Base-by-base conservation (phyloP, 2,113 vertebrate species). In the Semnopithecus entellus region DNA sequence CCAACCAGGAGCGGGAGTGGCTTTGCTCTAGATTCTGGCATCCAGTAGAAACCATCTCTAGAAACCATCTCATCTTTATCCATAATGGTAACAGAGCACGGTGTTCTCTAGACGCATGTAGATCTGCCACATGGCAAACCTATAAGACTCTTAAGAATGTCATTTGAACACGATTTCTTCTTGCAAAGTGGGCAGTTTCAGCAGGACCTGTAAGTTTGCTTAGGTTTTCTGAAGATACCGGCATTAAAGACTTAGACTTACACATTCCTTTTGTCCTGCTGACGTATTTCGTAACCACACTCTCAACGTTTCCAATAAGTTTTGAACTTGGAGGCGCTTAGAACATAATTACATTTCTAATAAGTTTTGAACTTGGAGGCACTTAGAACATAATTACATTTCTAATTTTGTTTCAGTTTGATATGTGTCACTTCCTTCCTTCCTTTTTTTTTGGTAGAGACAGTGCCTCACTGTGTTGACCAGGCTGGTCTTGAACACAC, bases 181-280 rank as follows among this genome's bases (percentile, higher is more conserved):
- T 57, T 66, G 40, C 5, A 45, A 2, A 55, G 27, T 14, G 22
- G 88, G 35, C 61, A 4, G 45, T 84, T 93, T 86, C 68, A n/a
- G 23, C 50, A 91, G 72, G 82, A 87, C 38, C 43, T 59, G 25
- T 55, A 52, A 68, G 61, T 50, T 94, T 91, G 61, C 40, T 83
- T 45, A 61, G 40, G 78, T 59, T 94, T 97, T 93, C 87, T 94
- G 86, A 91, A 90, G 61, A 48, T 55, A 75, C 18, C 27, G 35
- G 57, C 48, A 81, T 61, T 25, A 57, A 86, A 80, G 20, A 45
- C 83, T 82, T 4, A 20, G 20, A 45, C 83, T 82, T 3, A 20
- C 4, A 50, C 13, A 25, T 32, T 57, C 32, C 22, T 38, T 75
- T 95, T 84, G 45, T 90, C 48, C 30, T 52, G 22, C 75, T 57